Base-by-base conservation (phyloP, 2,888 invertebrate species). In the Lomographa bimaculata region DNA sequence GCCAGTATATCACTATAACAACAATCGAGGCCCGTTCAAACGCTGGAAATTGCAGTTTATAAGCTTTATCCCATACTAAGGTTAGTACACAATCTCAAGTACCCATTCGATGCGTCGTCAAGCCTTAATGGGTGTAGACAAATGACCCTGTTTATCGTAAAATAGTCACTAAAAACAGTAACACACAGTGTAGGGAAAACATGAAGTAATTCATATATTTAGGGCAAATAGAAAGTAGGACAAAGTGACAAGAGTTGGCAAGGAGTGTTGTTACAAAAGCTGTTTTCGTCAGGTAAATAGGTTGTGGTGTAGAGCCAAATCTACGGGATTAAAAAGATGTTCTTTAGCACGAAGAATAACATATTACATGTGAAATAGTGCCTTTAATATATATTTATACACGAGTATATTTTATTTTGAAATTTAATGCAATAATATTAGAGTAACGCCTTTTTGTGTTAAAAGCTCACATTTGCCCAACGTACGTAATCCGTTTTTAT, bases 131-230 rank as follows among this genome's bases (percentile, higher is more conserved):
- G 77, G 56, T 43, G 57, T 61, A 66, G 71, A 77, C 77, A 78
- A 84, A 85, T 76, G 73, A 73, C 64, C 58, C 73, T 80, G 79
- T 84, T 83, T 83, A 83, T 85, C 78, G 82, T 78, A 74, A 81
- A 81, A 82, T 81, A 76, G 78, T 74, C 75, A 79, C 76, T 81
- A 69, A 83, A 82, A 81, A 74, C 71, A 68, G 71, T 73, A 72
- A 78, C 79, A 79, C 74, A 64, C 78, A 76, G 78, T 76, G 77
- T 67, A 58, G 66, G 66, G 62, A 66, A 67, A 72, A 71, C 69
- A 71, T 62, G 71, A 59, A 62, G 64, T 77, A 71, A 74, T 75
- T 71, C 73, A 71, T 70, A 74, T 63, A 48, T 55, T 51, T 51
- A 44, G 57, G 56, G 51, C 44, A 37, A 26, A 42, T 41, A 35